phyloP scores from a whole-genome alignment of 2,888 invertebrate genomes.

The Xanthia togata region DNA sequence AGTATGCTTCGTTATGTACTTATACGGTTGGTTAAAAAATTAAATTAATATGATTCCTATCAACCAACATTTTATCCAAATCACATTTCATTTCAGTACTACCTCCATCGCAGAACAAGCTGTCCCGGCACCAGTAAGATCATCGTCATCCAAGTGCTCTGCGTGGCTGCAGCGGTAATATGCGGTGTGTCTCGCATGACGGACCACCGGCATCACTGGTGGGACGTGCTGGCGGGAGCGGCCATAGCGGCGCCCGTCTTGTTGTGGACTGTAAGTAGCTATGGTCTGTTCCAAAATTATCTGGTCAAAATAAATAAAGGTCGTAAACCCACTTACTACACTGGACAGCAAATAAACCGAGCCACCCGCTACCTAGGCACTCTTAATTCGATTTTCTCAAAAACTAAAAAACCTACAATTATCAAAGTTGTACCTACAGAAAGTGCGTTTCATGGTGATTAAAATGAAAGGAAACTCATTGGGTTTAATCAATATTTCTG shows the following conservation, averaged over 20 bases:
- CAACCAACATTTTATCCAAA: background rate
- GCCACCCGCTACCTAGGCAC: no score
- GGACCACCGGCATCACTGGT: constrained; percentile 94
- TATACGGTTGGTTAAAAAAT: background rate
- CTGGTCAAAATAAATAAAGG: background rate
- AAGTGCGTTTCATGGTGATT: no score
- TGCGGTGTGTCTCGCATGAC: constrained; percentile 92
- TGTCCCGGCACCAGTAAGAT: constrained; percentile 72
- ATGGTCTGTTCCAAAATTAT: background rate
- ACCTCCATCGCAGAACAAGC: constrained; percentile 86
- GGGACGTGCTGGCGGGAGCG: constrained; percentile 93
- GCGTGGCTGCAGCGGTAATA: constrained; percentile 87
- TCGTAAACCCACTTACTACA: background rate
- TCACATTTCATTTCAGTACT: constrained; percentile 86
- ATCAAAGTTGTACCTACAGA: no score
- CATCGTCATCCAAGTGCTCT: constrained; percentile 88
- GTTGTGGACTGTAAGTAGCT: constrained; percentile 89
- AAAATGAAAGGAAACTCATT: no score
- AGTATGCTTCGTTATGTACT: background rate
- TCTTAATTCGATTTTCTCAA: no score
- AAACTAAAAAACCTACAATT: no score
- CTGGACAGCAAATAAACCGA: no score
- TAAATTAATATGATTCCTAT: background rate
- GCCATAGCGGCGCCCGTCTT: constrained; percentile 89
- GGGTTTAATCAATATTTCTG: no score